Base-by-base conservation (phyloP, 2,797 vertebrate species). In the Argyrosomus regius region DNA sequence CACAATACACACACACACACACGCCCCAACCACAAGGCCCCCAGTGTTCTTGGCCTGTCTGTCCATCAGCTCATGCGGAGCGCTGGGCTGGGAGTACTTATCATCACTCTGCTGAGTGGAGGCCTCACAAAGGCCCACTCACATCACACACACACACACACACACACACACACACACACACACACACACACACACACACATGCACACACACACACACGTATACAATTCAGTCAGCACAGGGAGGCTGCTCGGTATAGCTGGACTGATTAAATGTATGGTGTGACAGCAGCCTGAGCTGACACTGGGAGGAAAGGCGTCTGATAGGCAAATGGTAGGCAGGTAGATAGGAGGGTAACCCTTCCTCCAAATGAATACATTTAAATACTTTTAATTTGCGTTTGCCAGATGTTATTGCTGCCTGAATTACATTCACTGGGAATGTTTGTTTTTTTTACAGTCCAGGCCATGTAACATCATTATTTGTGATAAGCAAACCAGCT, bases 1-100 rank as follows among this genome's bases (percentile, higher is more conserved):
- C 86, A 89, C 84, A 81, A 88, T 39, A 75, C 81, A 85, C 75
- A 61, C 72, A 24, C 56, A 26, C 80, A 83, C 81, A 89, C 90
- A 89, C 66, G 31, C 49, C 31, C 31, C 77, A 61, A 80, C 87
- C 91, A 94, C 95, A 96, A 95, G 94, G 93, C 93, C 86, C 85
- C 87, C 88, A 95, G 93, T 96, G 95, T 96, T 94, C 92, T 81
- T 75, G 77, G 88, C 85, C 89, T 86, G 93, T 93, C 93, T 91
- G 90, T 93, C 93, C 91, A 92, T 93, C 94, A 93, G 92, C 92
- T 93, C 89, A 87, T 87, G 92, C 81, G 84, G 84, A 91, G 88
- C 82, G 74, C 91, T 90, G 91, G 91, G 91, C 89, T 94, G 92
- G 92, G 93, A 94, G 89, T 95, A 94, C 95, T 95, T 94, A 94